Evolutionary conservation across 1,140 invertebrate genomes (phyloP), one percentile per base, ranked within the genome.

Genomic region (Yoshiicerus persimilis): DNA sequence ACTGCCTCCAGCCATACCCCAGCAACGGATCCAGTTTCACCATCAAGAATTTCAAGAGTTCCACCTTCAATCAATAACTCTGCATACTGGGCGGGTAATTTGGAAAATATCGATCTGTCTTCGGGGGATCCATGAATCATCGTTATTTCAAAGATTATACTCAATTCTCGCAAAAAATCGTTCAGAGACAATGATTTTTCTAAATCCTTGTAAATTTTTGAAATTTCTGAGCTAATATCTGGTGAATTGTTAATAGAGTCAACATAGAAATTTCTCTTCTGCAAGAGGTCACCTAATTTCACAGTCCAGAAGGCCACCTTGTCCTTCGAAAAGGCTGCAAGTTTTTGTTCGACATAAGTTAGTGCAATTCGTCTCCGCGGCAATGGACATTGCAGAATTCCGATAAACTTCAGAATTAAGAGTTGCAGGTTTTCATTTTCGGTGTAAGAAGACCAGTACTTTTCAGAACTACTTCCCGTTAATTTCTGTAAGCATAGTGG

Each of bases 11-110:
- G 4, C 64, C 64, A 80, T 13, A 16, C 47, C 0, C 20, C 20
- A 84, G n/a, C 23, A 30, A 87, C 23, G 6, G 34, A 11, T 5
- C 20, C 85, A 27, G 32, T n/a, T 10, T 66, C 47, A 0, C 86
- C 86, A 36, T 89, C 47, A 20, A 89, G 36, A 34, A 89, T 30
- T 47, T 89, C 88, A 9, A 89, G 4, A 20, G 88, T 27, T 9
- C 36, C 13, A 4, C 86, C 86, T 4, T 83, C 36, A 16, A 87
- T 27, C 11, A 87, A 27, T 1, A 80, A 56, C 11, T 87, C 56
- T 36, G 86, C 86, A 23, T 83, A 87, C 20, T 20, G 20, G 2
- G 30, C 39, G 9, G 84, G 84, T 20, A 85, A 11, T 11, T 85
- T 56, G 13, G 84, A 56, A 23, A 20, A 32, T 11, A 16, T 16